phyloP scores from a whole-genome alignment of 2,797 vertebrate genomes.

The Cyclura pinguis region DNA sequence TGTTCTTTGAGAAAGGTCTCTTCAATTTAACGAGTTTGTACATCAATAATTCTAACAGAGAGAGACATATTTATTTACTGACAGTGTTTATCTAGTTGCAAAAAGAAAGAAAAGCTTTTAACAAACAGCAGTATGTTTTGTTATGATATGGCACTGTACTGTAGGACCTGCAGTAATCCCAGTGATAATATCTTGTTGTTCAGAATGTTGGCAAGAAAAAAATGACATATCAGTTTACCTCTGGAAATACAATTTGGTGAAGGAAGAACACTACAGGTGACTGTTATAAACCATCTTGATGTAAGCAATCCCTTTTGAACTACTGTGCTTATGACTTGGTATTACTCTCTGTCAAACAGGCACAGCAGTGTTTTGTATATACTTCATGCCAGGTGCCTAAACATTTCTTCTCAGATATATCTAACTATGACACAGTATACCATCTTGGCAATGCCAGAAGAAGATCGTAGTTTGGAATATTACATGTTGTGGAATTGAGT shows the following conservation, averaged over 20 bases:
- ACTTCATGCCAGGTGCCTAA: background rate
- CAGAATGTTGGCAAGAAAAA: background rate
- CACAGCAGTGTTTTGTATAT: background rate
- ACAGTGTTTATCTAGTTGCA: background rate
- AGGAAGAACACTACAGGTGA: background rate
- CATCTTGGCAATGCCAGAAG: background rate
- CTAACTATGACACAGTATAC: background rate
- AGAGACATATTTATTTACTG: background rate
- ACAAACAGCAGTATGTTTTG: background rate
- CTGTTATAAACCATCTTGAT: constrained; percentile 6
- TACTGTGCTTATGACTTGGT: background rate
- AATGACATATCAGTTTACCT: background rate
- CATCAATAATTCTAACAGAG: background rate
- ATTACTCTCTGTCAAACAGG: background rate
- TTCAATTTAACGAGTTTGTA: background rate
- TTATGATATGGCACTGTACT: background rate
- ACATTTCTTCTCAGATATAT: constrained; percentile 10
- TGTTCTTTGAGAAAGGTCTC: background rate
- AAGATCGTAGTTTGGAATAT: background rate
- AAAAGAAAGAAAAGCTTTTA: background rate
- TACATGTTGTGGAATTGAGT: background rate
- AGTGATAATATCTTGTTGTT: background rate
- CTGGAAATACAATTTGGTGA: background rate
- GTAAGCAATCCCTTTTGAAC: background rate
- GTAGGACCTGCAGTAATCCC: background rate